Base-by-base conservation (phyloP, 2,888 invertebrate species). In the Platycnemis pennipes region DNA sequence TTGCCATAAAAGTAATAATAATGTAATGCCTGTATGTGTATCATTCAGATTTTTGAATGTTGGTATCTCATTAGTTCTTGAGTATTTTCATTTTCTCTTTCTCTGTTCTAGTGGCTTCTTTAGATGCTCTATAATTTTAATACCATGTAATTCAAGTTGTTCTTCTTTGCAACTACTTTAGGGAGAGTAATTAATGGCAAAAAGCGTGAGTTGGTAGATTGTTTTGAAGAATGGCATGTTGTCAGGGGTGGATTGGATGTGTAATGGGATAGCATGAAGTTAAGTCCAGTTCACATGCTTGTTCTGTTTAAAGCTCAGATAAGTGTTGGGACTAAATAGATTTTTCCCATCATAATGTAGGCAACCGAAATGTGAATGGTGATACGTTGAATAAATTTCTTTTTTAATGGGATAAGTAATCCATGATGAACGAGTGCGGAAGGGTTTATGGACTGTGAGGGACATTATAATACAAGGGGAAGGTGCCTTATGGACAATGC, bases 401-500 rank as follows among this genome's bases (percentile, higher is more conserved):
- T 77, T 77, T 77, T 11, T 37, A 31, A 37, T 77, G 77, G 31
- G 37, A 77, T 63, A 63, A 37, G 11, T 77, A 37, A 4, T 77
- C 77, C 77, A 77, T 37, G 31, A 77, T 37, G 31, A 13, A 16
- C 37, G 4, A 37, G 77, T 77, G 77, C 13, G 8, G 77, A 37
- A 77, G 77, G 77, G 77, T 77, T 77, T 77, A 37, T n/a, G 77
- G 77, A 77, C 77, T 77, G 37, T 77, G 77, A 77, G 77, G 77
- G 77, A 77, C 37, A 77, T 37, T 22, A n/a, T n/a, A 22, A 63
- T 63, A 77, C 69, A 63, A 91, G 63, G 91, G 89, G 91, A 91
- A 91, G 91, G 91, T 91, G 91, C 91, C 91, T 91, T 91, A 91
- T 91, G 91, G 91, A 91, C 91, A 91, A 91, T 63, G 63, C 63